Evolutionary conservation across 2,113 vertebrate species (phyloP).

Genomic region (Carollia perspicillata): DNA sequence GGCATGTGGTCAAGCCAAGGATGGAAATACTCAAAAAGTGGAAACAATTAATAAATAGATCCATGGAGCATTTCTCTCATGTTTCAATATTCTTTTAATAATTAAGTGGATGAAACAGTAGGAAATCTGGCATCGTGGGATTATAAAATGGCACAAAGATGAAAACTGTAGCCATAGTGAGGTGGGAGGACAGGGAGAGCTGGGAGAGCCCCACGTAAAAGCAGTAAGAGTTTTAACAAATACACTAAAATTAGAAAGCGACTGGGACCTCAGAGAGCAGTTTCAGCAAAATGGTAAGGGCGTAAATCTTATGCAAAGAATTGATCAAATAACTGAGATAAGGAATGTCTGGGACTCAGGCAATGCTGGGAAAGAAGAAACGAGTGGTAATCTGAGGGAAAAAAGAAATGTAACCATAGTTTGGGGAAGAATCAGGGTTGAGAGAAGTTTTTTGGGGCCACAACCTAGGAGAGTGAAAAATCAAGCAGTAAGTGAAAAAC

Average conservation of each 20-base stretch:
- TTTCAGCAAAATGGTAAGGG: not conserved
- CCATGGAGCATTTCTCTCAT: not conserved
- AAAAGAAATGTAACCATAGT: not conserved
- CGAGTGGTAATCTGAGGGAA: not conserved
- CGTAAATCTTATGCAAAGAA: not conserved
- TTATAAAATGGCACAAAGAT: not conserved
- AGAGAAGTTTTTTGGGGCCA: not conserved
- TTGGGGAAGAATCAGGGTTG: not conserved
- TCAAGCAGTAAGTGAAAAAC: not conserved
- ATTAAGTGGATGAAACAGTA: not conserved
- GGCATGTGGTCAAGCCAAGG: not conserved
- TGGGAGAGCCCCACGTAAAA: not conserved
- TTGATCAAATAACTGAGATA: not conserved
- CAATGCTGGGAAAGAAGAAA: not conserved
- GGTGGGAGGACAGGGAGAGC: too few relatives aligned
- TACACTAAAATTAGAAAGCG: not conserved
- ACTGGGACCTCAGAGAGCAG: not conserved
- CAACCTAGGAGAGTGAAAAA: not conserved
- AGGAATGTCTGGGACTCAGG: not conserved
- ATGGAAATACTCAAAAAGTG: not conserved
- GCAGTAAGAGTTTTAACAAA: not conserved
- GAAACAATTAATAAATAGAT: not conserved
- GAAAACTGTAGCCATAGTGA: not conserved
- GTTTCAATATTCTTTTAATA: constrained; percentile 17
- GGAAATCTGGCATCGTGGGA: not conserved